Evolutionary conservation across 2,113 vertebrate species (phyloP).

Genomic region (Mustela nigripes): DNA sequence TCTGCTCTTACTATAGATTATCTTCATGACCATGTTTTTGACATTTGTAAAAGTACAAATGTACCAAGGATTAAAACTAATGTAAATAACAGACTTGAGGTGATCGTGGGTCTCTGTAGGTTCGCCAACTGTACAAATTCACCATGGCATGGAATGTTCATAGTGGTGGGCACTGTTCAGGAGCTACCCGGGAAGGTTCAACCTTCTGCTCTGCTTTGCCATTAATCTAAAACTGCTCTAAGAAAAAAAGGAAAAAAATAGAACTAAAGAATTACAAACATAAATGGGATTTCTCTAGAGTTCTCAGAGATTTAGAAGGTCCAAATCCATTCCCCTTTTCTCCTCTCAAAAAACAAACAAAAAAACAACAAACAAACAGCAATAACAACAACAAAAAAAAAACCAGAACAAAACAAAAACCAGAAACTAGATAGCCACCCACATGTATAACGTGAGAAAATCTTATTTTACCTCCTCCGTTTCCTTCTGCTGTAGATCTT

Average conservation of each 20-base stretch:
- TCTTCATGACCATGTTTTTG: not conserved
- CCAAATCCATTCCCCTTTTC: not conserved
- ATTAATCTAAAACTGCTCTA: not conserved
- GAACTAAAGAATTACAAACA: not conserved
- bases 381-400: not conserved
- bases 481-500: not conserved
- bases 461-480: conserved; percentile 5
- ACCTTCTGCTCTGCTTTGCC: not conserved
- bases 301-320: not conserved
- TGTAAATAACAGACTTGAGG: not conserved
- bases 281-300: not conserved
- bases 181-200: not conserved
- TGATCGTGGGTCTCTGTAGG: not conserved
- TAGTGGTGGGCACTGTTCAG: not conserved
- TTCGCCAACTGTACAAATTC: not conserved
- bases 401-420: not conserved
- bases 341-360: not conserved
- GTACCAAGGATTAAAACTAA: not conserved
- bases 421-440: not conserved
- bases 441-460: not conserved
- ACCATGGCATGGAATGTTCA: not conserved
- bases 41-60: not conserved
- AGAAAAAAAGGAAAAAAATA: not conserved
- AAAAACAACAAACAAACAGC: too few species aligned
- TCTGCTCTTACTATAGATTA: not conserved